Base-by-base conservation (phyloP, 2,888 invertebrate species). In the Eustalomyia histrio region DNA sequence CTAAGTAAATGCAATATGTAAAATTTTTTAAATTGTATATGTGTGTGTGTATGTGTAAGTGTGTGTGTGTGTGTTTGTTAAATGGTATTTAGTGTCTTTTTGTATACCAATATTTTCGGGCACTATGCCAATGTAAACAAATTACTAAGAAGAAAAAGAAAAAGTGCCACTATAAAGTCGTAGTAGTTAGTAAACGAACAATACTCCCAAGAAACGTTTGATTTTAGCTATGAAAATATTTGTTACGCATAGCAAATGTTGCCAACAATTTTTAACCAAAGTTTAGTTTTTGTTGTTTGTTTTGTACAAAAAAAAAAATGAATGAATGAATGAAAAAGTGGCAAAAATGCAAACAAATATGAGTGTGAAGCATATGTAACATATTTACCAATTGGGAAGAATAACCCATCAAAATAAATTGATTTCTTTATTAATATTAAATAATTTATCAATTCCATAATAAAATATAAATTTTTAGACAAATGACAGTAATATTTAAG, bases 171-270 rank as follows among this genome's bases (percentile, higher is more conserved):
- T 58, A 24, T 24, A 6, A 14, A 50, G 39, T 16, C 14, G 29
- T 14, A 52, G 17, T 33, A 52, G 24, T 16, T 52, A 24, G 33
- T 29, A 64, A 52, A 29, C 21, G 55, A 64, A 67, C 53, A 67
- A 53, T 39, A 57, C n/a, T n/a, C n/a, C 24, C 6, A 29, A 8
- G 18, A 52, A 16, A 29, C 33, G 43, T n/a, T 61, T 17, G 52
- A 52, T 71, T 52, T 39, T 50, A 35, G 9, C 52, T 53, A 53
- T 71, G 71, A 61, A 71, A 71, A 71, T 71, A 71, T 71, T 71
- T 61, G 61, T 52, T 60, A 71, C 61, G 71, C 71, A 71, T 61
- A 52, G 58, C 35, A 71, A 71, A 61, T 71, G 61, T 52, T 71
- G 71, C 61, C 71, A 71, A 61, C 53, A 47, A 61, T 61, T 69